phyloP scores from a whole-genome alignment of 2,888 invertebrate species.

The Uropetala carovei region DNA sequence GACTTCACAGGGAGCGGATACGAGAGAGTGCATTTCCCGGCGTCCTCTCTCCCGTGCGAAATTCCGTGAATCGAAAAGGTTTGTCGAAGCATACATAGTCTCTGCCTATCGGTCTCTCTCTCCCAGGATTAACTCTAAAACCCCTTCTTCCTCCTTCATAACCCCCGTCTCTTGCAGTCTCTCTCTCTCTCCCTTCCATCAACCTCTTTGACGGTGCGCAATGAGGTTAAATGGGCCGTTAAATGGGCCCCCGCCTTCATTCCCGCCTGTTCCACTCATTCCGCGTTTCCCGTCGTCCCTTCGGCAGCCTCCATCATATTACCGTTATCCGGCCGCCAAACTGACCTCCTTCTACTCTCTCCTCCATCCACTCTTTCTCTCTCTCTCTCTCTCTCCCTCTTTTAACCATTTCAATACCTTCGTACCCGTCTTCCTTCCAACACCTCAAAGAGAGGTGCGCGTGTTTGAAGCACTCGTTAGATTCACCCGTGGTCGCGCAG shows the following conservation, averaged over 20 bases:
- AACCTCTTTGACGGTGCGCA: slow-evolving; percentile 26
- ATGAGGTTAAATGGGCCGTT: slow-evolving; percentile 49
- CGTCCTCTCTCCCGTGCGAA: neutral
- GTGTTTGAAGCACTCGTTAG: too few species aligned
- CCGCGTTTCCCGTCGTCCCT: slow-evolving; percentile 30
- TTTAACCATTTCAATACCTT: neutral
- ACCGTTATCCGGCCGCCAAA: slow-evolving; percentile 53
- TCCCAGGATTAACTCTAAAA: neutral
- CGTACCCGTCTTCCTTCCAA: neutral
- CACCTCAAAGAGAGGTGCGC: neutral
- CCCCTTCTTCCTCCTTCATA: neutral
- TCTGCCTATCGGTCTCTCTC: neutral
- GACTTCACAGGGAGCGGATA: too few species aligned
- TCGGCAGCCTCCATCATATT: slow-evolving; percentile 31
- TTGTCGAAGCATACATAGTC: neutral
- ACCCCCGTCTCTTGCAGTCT: too few species aligned
- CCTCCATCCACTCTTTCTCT: neutral
- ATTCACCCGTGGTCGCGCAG: too few species aligned
- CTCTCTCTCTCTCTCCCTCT: neutral
- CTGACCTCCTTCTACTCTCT: slow-evolving; percentile 34
- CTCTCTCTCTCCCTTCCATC: slow-evolving; percentile 22
- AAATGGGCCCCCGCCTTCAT: neutral
- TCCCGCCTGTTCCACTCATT: slow-evolving; percentile 29
- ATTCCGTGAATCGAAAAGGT: too few species aligned
- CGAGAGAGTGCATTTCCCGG: neutral